Evolutionary conservation across 2,888 invertebrate genomes (phyloP).

Genomic region (Athalia circularis): DNA sequence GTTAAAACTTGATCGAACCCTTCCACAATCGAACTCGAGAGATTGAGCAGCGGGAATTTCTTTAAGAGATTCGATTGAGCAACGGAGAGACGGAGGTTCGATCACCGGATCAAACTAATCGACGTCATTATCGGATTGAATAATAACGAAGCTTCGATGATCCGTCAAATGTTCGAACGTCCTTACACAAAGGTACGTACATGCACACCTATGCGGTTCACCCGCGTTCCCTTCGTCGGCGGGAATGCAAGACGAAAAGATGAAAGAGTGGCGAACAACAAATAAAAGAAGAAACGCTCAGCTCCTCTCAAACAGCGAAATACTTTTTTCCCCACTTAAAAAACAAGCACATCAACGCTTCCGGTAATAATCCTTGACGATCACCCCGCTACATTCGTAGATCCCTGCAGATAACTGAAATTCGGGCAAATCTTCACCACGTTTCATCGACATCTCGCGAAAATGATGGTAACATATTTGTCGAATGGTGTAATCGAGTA

Average conservation of each 20-base stretch:
- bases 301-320: slow-evolving; percentile 9
- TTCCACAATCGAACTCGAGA: background rate
- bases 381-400: background rate
- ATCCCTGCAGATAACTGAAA: background rate
- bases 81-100: slow-evolving; percentile 38
- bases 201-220: background rate
- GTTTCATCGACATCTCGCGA: too few relatives aligned
- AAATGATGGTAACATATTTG: too few relatives aligned
- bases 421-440: too few relatives aligned
- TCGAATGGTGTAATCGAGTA: background rate
- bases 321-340: slow-evolving; percentile 5
- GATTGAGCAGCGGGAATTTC: slow-evolving; percentile 33
- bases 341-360: slow-evolving; percentile 21
- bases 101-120: slow-evolving; percentile 47
- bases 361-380: background rate
- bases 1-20: background rate
- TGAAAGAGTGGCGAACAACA: slow-evolving; percentile 12
- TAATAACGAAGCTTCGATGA: slow-evolving; percentile 43
- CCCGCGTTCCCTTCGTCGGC: background rate
- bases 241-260: slow-evolving; percentile 8
- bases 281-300: background rate
- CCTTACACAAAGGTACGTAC: too few relatives aligned
- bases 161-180: slow-evolving; percentile 42
- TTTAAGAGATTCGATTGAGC: slow-evolving; percentile 15
- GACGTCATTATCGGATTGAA: slow-evolving; percentile 47